These are phyloP conservation scores for Eurytoma californica DNA, from an alignment of 2,888 invertebrate species.

Conservation along the genomic window DNA sequence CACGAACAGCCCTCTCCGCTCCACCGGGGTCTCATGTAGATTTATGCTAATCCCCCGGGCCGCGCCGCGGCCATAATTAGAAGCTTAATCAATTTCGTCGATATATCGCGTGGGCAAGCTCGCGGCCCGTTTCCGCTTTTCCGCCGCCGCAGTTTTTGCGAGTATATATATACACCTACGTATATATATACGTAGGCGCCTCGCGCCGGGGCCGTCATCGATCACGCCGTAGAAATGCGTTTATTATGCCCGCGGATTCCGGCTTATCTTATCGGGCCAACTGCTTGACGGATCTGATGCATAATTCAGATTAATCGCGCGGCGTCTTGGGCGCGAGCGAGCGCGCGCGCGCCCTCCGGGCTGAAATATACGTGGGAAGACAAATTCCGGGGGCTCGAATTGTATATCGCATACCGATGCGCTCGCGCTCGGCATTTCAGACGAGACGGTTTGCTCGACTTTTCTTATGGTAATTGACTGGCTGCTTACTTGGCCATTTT, in stretches of 20 bases:
- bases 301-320: slow-evolving; percentile 59
- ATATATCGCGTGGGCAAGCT: slow-evolving; percentile 52
- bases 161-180: too few relatives aligned
- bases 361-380: slow-evolving; percentile 29
- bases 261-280: slow-evolving; percentile 54
- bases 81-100: slow-evolving; percentile 66
- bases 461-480: too few relatives aligned
- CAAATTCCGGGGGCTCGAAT: too few relatives aligned
- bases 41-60: slow-evolving; percentile 64
- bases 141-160: slow-evolving; percentile 50
- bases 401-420: too few relatives aligned
- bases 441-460: too few relatives aligned
- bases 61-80: slow-evolving; percentile 64
- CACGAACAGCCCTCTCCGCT: background rate
- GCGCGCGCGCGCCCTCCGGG: too few relatives aligned
- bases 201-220: slow-evolving; percentile 54
- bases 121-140: slow-evolving; percentile 23
- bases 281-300: slow-evolving; percentile 56
- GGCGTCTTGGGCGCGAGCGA: slow-evolving; percentile 56
- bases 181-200: too few relatives aligned
- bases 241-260: slow-evolving; percentile 44
- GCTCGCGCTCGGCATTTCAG: too few relatives aligned
- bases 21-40: slow-evolving; percentile 62
- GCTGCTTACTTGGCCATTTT: too few relatives aligned
- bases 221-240: slow-evolving; percentile 50